Percentiles rank a stretch among this genome's conserved stretches.
phyloP scores from a whole-genome alignment of 92 coral and sea anemone species.

The Hydrozoanthus gracilis region DNA sequence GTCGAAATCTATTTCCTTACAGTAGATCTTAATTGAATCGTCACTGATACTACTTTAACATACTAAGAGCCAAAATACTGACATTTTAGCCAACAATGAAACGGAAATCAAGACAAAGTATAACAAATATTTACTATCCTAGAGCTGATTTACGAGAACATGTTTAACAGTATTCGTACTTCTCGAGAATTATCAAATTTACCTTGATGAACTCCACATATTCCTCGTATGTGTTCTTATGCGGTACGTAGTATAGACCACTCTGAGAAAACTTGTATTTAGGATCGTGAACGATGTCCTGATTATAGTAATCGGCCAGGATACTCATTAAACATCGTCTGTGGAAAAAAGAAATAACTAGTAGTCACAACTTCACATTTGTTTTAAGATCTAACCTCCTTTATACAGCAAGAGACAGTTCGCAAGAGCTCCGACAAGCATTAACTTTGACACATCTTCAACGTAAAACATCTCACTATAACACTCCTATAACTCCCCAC shows the following conservation, averaged over 20 bases:
- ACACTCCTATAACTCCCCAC: too few relatives aligned
- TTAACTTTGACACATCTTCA: too few relatives aligned
- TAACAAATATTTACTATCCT: neutral
- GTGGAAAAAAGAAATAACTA: neutral
- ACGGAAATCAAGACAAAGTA: neutral
- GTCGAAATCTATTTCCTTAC: too few relatives aligned
- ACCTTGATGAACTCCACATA: slow-evolving; percentile 99
- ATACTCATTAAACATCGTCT: slow-evolving; percentile 99
- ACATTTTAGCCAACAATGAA: too few relatives aligned
- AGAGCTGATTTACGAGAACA: neutral
- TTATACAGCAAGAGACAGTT: too few relatives aligned
- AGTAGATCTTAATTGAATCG: too few relatives aligned
- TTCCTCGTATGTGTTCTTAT: slow-evolving; percentile 87
- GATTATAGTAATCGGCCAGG: slow-evolving; percentile 92
- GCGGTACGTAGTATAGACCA: slow-evolving; percentile 95
- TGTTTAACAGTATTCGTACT: neutral
- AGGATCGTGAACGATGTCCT: slow-evolving; percentile 93
- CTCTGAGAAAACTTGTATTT: slow-evolving; percentile 99
- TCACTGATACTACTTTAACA: too few relatives aligned
- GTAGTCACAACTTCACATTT: too few relatives aligned
- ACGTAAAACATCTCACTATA: too few relatives aligned
- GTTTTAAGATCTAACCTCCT: too few relatives aligned
- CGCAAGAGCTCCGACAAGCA: too few relatives aligned
- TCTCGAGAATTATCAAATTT: neutral
- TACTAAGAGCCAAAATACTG: too few relatives aligned